phyloP scores from a whole-genome alignment of 1,140 invertebrate species.

The Eriosoma lanigerum region DNA sequence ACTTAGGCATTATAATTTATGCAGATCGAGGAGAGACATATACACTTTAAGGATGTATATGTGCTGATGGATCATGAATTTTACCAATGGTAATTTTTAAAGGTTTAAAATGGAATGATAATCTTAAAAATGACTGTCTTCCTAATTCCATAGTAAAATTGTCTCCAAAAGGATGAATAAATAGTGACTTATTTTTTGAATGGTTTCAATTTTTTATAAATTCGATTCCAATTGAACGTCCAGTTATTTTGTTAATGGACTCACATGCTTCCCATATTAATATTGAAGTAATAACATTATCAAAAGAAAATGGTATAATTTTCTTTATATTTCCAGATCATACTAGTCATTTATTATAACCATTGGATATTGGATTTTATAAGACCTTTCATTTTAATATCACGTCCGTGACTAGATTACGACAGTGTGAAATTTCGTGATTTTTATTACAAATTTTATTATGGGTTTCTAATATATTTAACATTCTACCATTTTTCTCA shows the following conservation, averaged over 20 bases:
- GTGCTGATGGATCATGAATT: conserved; percentile 22
- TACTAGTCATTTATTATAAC: conserved; percentile 31
- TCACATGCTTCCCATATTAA: conserved; percentile 38
- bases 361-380: conserved; percentile 57
- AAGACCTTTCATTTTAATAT: no score
- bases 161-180: neutral
- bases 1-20: no score
- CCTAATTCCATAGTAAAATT: neutral
- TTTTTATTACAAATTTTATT: no score
- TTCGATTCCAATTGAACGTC: neutral
- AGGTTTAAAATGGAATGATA: neutral
- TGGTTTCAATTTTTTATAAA: conserved; percentile 6
- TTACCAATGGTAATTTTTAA: neutral
- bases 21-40: neutral
- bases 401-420: no score
- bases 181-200: conserved; percentile 4
- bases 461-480: no score
- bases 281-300: conserved; percentile 7
- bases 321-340: conserved; percentile 36
- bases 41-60: conserved; percentile 24
- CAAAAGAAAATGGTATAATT: conserved; percentile 5
- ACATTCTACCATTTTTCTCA: no score
- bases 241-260: conserved; percentile 47
- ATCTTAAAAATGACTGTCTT: neutral
- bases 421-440: no score